Evolutionary conservation across 2,888 invertebrate genomes (phyloP).

Genomic region (Melanostoma scalare): DNA sequence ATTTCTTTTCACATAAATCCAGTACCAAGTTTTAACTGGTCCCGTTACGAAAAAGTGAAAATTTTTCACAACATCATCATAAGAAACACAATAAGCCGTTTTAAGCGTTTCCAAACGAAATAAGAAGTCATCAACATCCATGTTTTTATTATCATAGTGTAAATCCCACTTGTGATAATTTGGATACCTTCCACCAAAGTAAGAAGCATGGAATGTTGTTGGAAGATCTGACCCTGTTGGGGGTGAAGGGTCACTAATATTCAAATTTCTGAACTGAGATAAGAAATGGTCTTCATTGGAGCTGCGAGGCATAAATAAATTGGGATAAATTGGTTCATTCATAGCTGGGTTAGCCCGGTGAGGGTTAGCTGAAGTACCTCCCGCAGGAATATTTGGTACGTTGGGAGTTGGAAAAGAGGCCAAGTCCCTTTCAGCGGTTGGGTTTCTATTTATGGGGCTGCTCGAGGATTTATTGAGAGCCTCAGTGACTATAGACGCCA

Average conservation of each 20-base stretch:
- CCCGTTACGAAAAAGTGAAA: constrained; percentile 1
- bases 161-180: not conserved
- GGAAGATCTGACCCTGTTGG: not conserved
- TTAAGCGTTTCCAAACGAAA: constrained; percentile 9
- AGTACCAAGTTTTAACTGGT: not conserved
- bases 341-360: not conserved
- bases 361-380: not conserved
- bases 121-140: constrained; percentile 9
- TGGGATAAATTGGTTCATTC: constrained; percentile 6
- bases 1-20: no score
- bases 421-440: not conserved
- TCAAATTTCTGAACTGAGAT: not conserved
- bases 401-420: constrained; percentile 2
- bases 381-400: not conserved
- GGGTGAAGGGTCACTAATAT: constrained; percentile 5
- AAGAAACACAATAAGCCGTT: not conserved
- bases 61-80: not conserved
- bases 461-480: no score
- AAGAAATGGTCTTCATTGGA: not conserved
- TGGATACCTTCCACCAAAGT: no score
- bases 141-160: constrained; percentile 10
- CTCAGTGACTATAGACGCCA: no score
- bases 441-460: no score
- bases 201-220: no score
- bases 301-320: constrained; percentile 2